Base-by-base conservation (phyloP, 2,113 vertebrate genomes). In the Bujurquina vittata region DNA sequence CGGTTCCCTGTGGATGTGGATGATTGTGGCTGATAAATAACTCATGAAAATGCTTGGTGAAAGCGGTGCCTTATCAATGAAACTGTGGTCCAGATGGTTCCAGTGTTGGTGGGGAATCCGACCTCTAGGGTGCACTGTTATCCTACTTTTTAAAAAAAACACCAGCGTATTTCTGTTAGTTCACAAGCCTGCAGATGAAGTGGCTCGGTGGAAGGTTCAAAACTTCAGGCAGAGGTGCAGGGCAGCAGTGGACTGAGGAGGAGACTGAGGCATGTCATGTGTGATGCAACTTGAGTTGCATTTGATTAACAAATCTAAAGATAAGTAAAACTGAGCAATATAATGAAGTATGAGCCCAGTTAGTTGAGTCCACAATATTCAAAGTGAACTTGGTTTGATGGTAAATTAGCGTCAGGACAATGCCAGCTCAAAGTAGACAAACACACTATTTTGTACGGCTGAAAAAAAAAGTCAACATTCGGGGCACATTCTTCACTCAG, bases 91-190 rank as follows among this genome's bases (percentile, higher is more conserved):
- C 0, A 2, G 23, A 35, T 33, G 55, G 31, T 14, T 15, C 12
- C 43, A 17, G 29, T 83, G 84, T 57, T 75, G n/a, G 37, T 59
- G 5, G 12, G 4, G 0, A 35, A 4, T 40, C 0, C 1, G 20
- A 23, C 87, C 93, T 84, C 88, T 40, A 90, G 91, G 52, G 40
- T 0, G 80, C 80, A 52, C 43, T 90, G 67, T 87, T 63, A 61
- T n/a, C 58, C 81, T 60, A 60, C 9, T 61, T n/a, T n/a, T n/a
- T 55, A 3, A 29, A 18, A 1, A 33, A 33, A 33, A 33, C 52
- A 63, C 20, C 31, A 4, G 6, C 5, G 12, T 12, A 10, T 72
- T 11, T 40, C 56, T 10, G 20, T 18, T 3, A 8, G 5, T 23
- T 67, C 20, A 20, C 22, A 37, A 37, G 46, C 37, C 22, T 46